Evolutionary conservation across 1,140 invertebrate species (phyloP).

Genomic region (Spodoptera frugiperda): DNA sequence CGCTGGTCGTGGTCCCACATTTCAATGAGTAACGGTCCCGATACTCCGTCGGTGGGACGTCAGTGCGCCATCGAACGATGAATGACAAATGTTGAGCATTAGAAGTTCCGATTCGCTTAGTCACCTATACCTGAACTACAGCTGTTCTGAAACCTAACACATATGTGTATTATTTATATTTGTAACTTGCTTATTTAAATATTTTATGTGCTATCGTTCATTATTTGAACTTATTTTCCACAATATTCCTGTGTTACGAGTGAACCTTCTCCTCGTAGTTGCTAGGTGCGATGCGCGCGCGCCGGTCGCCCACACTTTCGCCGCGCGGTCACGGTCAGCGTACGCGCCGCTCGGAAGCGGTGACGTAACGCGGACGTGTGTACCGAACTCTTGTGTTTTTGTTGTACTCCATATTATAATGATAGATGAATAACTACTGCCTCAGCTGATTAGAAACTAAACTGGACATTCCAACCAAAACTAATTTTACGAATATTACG

Average conservation of each 20-base stretch:
- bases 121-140: too few relatives aligned
- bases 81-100: background rate
- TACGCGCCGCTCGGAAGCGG: slow-evolving; percentile 20
- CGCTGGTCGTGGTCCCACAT: slow-evolving; percentile 6
- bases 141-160: too few relatives aligned
- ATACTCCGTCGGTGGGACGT: background rate
- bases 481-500: too few relatives aligned
- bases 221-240: background rate
- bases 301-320: slow-evolving; percentile 43
- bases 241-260: background rate
- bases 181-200: too few relatives aligned
- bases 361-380: slow-evolving; percentile 13
- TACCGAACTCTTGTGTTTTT: background rate
- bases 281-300: background rate
- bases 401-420: background rate
- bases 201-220: too few relatives aligned
- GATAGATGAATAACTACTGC: too few relatives aligned
- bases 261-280: background rate
- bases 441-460: too few relatives aligned
- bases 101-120: background rate
- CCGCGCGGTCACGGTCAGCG: slow-evolving; percentile 51
- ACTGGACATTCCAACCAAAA: too few relatives aligned
- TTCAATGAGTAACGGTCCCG: slow-evolving; percentile 30
- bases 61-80: background rate
- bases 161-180: too few relatives aligned